Percentiles rank a stretch among this genome's conserved stretches.
phyloP scores from a whole-genome alignment of 2,797 vertebrate genomes.

The Trichosurus vulpecula region DNA sequence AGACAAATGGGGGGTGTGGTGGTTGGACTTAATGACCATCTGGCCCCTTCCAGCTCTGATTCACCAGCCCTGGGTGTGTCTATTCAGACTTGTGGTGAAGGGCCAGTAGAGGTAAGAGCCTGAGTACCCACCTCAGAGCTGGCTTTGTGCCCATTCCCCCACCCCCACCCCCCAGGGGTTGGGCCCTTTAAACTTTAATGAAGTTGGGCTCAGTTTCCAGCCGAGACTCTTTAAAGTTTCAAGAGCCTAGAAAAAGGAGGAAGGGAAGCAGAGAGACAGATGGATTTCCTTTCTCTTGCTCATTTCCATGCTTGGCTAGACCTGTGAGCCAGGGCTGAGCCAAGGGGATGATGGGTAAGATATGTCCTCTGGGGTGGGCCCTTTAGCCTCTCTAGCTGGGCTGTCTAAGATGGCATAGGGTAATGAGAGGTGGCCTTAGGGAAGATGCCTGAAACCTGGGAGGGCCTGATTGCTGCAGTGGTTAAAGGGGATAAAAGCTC shows the following conservation, averaged over 20 bases:
- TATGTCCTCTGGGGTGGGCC: background rate
- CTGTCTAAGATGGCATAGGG: background rate
- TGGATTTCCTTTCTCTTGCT: slow-evolving; percentile 68
- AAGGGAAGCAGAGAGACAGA: slow-evolving; percentile 68
- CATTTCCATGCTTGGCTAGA: slow-evolving; percentile 24
- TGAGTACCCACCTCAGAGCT: slow-evolving; percentile 7
- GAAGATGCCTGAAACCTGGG: background rate
- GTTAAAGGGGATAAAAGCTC: slow-evolving; percentile 19
- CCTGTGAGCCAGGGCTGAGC: slow-evolving; percentile 52
- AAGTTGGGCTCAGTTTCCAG: slow-evolving; percentile 77
- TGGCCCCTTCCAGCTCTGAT: background rate
- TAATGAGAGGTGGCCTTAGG: background rate
- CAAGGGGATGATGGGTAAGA: background rate
- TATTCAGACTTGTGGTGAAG: background rate
- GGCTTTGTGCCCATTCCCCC: slow-evolving; percentile 37
- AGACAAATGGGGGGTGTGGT: background rate
- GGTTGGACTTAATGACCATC: background rate
- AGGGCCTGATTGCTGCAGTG: background rate
- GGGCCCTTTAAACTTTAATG: slow-evolving; percentile 78
- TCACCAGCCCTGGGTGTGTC: background rate
- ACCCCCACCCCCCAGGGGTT: slow-evolving; percentile 50
- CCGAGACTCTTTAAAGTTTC: slow-evolving; percentile 80
- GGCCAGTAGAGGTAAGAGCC: background rate
- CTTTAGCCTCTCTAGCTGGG: background rate
- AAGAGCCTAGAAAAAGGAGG: slow-evolving; percentile 75